Conservation (phyloP, 2,888 invertebrate species). For the Sesamia inferens region DNA sequence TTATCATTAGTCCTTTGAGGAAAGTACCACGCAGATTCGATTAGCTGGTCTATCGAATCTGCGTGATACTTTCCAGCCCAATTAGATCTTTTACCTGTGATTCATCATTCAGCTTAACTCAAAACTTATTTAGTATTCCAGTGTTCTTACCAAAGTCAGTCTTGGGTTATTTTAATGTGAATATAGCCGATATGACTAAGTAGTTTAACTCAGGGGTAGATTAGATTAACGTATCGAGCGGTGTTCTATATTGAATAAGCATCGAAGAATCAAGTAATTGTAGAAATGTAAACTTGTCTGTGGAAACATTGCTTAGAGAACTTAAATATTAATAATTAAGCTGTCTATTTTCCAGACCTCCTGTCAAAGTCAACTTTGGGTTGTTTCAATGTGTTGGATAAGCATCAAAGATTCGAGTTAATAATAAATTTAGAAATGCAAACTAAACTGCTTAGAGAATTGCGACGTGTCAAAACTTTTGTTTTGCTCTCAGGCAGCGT, state of each 20-base stretch:
- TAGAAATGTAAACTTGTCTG: too few relatives aligned
- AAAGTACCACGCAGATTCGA: neutral
- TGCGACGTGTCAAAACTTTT: neutral
- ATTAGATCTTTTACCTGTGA: neutral
- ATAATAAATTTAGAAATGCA: neutral
- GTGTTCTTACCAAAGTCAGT: slow-evolving; percentile 30
- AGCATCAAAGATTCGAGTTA: slow-evolving; percentile 7
- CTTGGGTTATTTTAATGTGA: slow-evolving; percentile 32
- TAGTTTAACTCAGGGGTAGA: slow-evolving; percentile 26
- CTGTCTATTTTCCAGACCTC: slow-evolving; percentile 16
- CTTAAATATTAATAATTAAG: slow-evolving; percentile 32
- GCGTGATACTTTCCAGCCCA: too few relatives aligned
- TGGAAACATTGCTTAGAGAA: neutral
- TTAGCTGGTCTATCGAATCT: too few relatives aligned
- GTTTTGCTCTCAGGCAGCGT: neutral
- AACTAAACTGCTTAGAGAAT: neutral
- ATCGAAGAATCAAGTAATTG: neutral
- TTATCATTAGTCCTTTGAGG: neutral
- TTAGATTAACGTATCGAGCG: slow-evolving; percentile 22
- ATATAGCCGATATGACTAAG: slow-evolving; percentile 22
- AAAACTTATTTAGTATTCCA: neutral
- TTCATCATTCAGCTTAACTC: neutral
- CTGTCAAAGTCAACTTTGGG: slow-evolving; percentile 30
- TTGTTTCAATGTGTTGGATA: slow-evolving; percentile 25
- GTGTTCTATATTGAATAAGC: slow-evolving; percentile 4